A percentile compares a stretch with the other conserved stretches of the same genome.
Conservation (phyloP, 1,140 invertebrate genomes). For the Drosophila pectinifera region DNA sequence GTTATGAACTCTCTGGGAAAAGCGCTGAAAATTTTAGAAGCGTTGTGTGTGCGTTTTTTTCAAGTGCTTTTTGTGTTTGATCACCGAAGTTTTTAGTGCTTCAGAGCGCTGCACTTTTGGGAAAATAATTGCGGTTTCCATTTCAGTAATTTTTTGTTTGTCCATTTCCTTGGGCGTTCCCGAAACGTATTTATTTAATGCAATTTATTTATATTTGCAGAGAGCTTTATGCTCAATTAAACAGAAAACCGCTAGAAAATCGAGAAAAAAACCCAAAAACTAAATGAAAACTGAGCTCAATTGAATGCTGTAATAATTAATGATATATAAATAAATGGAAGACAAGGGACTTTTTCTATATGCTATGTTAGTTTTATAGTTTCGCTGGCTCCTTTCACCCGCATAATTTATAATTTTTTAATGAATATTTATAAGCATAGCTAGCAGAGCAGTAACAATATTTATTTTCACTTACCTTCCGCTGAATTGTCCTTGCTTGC, state of each 20-base stretch:
- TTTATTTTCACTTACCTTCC: constrained; percentile 68
- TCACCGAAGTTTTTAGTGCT: constrained; percentile 3
- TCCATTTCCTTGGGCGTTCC: background rate
- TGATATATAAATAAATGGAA: constrained; percentile 32
- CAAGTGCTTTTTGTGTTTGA: constrained; percentile 23
- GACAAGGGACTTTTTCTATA: constrained; percentile 12
- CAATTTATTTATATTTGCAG: constrained; percentile 56
- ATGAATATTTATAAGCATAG: constrained; percentile 57
- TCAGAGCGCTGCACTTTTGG: constrained; percentile 26
- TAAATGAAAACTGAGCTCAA: constrained; percentile 15
- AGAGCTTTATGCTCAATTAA: constrained; percentile 45
- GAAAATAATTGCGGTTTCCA: constrained; percentile 52
- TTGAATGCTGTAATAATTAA: constrained; percentile 29
- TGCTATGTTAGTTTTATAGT: background rate
- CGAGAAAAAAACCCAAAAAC: background rate
- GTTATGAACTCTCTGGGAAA: constrained; percentile 70
- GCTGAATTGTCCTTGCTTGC: constrained; percentile 19
- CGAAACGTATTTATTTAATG: constrained; percentile 46
- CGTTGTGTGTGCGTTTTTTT: constrained; percentile 25
- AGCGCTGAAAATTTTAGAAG: constrained; percentile 52
- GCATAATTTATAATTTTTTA: constrained; percentile 50
- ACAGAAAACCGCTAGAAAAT: constrained; percentile 24
- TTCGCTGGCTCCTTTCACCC: background rate
- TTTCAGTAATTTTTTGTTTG: constrained; percentile 25
- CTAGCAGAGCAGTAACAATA: constrained; percentile 35